Base-by-base conservation (phyloP, 2,888 invertebrate species). In the Dasysyrphus tricinctus region DNA sequence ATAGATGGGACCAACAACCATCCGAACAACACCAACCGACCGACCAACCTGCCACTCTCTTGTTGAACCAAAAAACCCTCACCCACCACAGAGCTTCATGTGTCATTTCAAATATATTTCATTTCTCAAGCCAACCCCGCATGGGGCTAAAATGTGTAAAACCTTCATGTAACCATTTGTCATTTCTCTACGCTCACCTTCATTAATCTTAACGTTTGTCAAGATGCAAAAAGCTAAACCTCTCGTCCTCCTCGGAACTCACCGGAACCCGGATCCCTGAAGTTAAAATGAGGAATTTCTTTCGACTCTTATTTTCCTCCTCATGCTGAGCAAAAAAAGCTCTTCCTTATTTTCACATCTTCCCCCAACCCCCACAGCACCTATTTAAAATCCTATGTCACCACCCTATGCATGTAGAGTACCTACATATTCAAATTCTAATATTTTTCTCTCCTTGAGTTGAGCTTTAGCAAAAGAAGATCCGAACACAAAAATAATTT, bases 121-220 rank as follows among this genome's bases (percentile, higher is more conserved):
- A 70, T 69, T 69, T 54, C 69, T 77, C 73, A 70, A 61, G 70
- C 69, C 37, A 32, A 74, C 69, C 37, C 47, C 1, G 44, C 2
- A 19, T 19, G 19, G n/a, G 39, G 16, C 6, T 61, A 34, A 69
- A 77, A 70, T 81, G 80, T 81, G 69, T 85, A 78, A 73, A 74
- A 81, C 73, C 69, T 77, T 59, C 77, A 72, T 78, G 74, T 57
- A 78, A 70, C 82, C 82, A 86, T 86, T 86, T 86, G 86, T 86
- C 86, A 86, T 86, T 82, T 59, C 82, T 67, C 51, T 79, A 78
- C 78, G 78, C 82, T 78, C 74, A 81, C 86, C 86, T 86, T 86
- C 86, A 86, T 86, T 86, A 86, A 86, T 86, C 86, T 86, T 74
- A 78, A 82, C 86, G 82, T 86, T 86, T 86, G 81, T 82, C 81